phyloP scores from a whole-genome alignment of 1,140 invertebrate genomes.

The Meloidogyne floridensis region DNA sequence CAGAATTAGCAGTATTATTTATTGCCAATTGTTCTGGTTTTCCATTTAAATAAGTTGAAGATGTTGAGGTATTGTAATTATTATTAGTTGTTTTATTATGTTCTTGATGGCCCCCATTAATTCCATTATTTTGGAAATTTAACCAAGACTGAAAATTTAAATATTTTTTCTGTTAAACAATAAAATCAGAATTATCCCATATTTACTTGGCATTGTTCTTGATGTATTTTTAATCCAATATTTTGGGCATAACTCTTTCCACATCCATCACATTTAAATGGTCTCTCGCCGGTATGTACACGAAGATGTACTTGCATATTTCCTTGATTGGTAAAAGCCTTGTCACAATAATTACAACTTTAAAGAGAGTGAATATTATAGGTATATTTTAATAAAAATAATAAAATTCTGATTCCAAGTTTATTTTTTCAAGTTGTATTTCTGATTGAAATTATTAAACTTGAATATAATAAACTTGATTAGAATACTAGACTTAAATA shows the following conservation, averaged over 20 bases:
- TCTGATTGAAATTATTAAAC: no score
- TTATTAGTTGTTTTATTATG: neutral
- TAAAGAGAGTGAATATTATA: conserved; percentile 20
- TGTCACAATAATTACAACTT: conserved; percentile 69
- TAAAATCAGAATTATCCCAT: neutral
- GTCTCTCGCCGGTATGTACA: conserved; percentile 82
- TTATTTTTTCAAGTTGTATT: no score
- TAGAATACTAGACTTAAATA: no score
- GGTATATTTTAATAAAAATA: neutral
- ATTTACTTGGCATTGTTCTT: conserved; percentile 58
- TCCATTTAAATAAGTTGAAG: neutral
- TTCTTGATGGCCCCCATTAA: neutral
- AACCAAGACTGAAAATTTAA: neutral
- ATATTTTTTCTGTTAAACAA: neutral
- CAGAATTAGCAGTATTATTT: neutral
- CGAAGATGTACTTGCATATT: conserved; percentile 74
- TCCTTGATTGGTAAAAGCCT: conserved; percentile 71
- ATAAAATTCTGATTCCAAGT: no score
- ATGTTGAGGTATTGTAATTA: neutral
- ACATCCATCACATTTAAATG: conserved; percentile 67
- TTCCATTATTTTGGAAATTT: neutral
- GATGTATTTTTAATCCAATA: conserved; percentile 63
- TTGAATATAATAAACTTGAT: neutral
- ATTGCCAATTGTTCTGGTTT: neutral
- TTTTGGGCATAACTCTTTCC: conserved; percentile 63